phyloP scores from a whole-genome alignment of 2,113 vertebrate genomes.

The Nyctereutes procyonoides region DNA sequence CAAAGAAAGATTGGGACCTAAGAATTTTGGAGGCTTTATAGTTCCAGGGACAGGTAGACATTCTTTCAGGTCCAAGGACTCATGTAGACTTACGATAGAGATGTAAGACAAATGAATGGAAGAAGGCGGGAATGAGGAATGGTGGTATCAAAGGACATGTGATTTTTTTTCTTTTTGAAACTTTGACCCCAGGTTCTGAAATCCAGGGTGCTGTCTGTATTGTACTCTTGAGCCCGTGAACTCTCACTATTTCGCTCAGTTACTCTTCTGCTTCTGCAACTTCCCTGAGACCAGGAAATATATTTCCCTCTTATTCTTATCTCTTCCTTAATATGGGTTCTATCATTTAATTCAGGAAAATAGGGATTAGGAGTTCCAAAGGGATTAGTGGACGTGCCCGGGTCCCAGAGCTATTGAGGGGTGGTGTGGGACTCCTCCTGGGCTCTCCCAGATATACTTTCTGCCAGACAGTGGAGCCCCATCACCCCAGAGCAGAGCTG shows the following conservation, averaged over 20 bases:
- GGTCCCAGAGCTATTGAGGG: background rate
- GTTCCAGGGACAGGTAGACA: background rate
- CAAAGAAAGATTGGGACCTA: background rate
- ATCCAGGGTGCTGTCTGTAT: background rate
- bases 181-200: background rate
- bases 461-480: background rate
- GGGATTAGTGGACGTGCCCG: background rate
- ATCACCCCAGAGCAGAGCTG: background rate
- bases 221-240: background rate
- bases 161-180: background rate
- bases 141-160: background rate
- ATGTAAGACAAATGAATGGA: background rate
- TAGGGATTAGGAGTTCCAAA: background rate
- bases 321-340: background rate
- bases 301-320: background rate
- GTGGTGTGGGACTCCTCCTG: background rate
- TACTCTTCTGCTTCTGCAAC: background rate
- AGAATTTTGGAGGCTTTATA: background rate
- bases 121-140: background rate
- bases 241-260: background rate
- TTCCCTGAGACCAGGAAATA: background rate
- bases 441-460: background rate
- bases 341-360: constrained; percentile 4
- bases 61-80: background rate
- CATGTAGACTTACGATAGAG: background rate